Evolutionary conservation across 2,113 vertebrate species (phyloP).

Genomic region (Ciconia stormi): DNA sequence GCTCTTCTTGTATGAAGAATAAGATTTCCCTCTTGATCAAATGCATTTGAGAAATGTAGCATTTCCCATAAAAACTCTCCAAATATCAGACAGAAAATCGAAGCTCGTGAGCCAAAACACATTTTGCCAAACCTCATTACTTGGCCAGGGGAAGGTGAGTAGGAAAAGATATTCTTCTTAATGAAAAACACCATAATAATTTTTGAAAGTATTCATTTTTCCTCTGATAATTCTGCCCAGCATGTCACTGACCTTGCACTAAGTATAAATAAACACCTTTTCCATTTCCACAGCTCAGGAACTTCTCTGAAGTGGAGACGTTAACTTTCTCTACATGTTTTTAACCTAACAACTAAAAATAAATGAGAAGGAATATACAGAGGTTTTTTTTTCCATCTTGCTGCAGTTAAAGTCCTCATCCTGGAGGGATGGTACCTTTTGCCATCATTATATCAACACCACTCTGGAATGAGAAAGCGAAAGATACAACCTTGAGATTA

Average conservation of each 20-base stretch:
- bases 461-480: neutral
- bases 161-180: neutral
- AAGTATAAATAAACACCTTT: neutral
- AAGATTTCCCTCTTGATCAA: neutral
- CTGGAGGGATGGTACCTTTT: neutral
- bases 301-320: neutral
- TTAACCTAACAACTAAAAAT: neutral
- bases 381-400: neutral
- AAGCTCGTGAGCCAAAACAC: neutral
- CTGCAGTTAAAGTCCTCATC: neutral
- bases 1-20: neutral
- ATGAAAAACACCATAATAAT: neutral
- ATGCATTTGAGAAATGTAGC: neutral
- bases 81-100: neutral
- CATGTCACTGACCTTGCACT: neutral
- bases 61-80: neutral
- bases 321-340: neutral
- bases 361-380: neutral
- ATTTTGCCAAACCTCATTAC: neutral
- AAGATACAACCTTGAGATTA: neutral
- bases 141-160: neutral
- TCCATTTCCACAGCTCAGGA: neutral
- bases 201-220: neutral
- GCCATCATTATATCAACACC: neutral
- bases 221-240: neutral